Conservation (phyloP, 2,797 vertebrate species). For the Lates japonicus region DNA sequence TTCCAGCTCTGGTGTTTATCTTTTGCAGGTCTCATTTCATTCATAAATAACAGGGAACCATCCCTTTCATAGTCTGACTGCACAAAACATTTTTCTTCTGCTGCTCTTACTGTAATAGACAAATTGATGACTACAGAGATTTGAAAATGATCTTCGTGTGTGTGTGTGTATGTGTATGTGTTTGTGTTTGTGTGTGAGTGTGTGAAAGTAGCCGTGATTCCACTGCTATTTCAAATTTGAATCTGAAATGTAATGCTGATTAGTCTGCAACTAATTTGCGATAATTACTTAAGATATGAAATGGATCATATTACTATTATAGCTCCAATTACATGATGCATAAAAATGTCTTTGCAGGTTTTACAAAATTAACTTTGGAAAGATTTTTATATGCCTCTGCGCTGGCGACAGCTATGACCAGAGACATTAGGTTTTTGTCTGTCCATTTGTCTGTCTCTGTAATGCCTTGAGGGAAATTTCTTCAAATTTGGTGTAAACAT, state of each 20-base stretch:
- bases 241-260: slow-evolving; percentile 22
- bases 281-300: slow-evolving; percentile 58
- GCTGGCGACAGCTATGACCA: no score
- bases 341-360: slow-evolving; percentile 40
- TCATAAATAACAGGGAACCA: slow-evolving; percentile 50
- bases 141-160: slow-evolving; percentile 32
- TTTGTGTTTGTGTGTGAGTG: not conserved
- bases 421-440: no score
- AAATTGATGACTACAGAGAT: slow-evolving; percentile 44
- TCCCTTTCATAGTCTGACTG: slow-evolving; percentile 27
- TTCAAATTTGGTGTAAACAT: no score
- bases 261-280: slow-evolving; percentile 38
- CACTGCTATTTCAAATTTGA: slow-evolving; percentile 11
- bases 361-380: slow-evolving; percentile 39
- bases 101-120: slow-evolving; percentile 28
- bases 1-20: slow-evolving; percentile 42
- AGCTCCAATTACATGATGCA: slow-evolving; percentile 29
- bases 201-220: slow-evolving; percentile 9
- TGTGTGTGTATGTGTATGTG: not conserved
- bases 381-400: not conserved
- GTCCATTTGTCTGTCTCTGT: no score
- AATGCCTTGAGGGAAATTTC: no score
- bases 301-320: slow-evolving; percentile 41
- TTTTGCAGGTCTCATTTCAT: slow-evolving; percentile 48
- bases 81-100: slow-evolving; percentile 32